A percentile compares a stretch with the other conserved stretches of the same genome.
phyloP scores from a whole-genome alignment of 2,888 invertebrate genomes.

The Drosophila buzzatii region DNA sequence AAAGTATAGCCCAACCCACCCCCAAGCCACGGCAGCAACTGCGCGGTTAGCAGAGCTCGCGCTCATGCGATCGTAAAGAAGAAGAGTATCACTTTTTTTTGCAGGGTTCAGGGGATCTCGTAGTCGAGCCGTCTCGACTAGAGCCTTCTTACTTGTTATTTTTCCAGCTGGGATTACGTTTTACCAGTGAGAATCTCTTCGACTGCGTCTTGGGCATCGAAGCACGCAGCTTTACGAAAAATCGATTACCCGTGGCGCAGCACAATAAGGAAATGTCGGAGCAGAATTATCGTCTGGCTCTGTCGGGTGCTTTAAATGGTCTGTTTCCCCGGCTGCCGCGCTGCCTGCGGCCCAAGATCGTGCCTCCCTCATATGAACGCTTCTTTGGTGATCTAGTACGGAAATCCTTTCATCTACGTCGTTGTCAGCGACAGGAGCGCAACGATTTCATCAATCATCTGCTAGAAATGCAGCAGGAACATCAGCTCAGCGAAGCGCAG shows the following conservation, averaged over 20 bases:
- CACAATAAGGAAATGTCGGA: constrained; percentile 81
- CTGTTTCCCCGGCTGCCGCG: constrained; percentile 77
- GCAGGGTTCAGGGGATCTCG: no score
- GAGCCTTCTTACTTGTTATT: no score
- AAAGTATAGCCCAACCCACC: no score
- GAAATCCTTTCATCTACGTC: constrained; percentile 73
- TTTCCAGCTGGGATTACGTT: constrained; percentile 80
- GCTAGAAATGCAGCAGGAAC: constrained; percentile 76
- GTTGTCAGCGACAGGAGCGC: constrained; percentile 56
- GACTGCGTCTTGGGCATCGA: constrained; percentile 85
- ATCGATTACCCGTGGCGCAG: constrained; percentile 77
- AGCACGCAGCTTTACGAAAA: constrained; percentile 83
- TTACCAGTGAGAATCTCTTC: constrained; percentile 85
- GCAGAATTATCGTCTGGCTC: constrained; percentile 69
- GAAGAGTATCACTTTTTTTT: no score
- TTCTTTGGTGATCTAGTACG: constrained; percentile 76
- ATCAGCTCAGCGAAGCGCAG: constrained; percentile 67
- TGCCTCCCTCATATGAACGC: constrained; percentile 88
- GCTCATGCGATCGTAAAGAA: no score
- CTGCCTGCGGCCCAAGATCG: constrained; percentile 72
- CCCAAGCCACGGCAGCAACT: no score
- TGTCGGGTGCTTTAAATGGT: constrained; percentile 74
- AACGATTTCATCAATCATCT: constrained; percentile 83
- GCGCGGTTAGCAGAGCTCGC: no score
- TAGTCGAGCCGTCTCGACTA: no score